phyloP scores from a whole-genome alignment of 2,888 invertebrate species.

The Didymodactylos carnosus region DNA sequence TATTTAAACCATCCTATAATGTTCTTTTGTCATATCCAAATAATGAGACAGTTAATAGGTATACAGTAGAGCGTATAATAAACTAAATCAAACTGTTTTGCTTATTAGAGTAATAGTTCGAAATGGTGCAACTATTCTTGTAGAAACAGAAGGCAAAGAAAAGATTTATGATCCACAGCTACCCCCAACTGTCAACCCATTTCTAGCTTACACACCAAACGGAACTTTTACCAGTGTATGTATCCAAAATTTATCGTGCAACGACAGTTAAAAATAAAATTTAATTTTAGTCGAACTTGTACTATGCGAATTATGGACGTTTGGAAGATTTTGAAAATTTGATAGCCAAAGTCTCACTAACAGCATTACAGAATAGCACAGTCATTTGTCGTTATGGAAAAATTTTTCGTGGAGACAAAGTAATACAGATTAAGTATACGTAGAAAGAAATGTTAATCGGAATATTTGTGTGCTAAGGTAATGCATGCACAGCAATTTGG shows the following conservation, averaged over 20 bases:
- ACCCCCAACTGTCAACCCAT: constrained; percentile 1
- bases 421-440: not conserved
- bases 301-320: constrained; percentile 11
- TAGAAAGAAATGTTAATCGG: not conserved
- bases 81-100: too few species aligned
- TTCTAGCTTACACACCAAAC: constrained; percentile 7
- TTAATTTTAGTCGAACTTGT: not conserved
- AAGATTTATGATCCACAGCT: not conserved
- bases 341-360: constrained; percentile 9
- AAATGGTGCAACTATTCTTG: not conserved
- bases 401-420: constrained; percentile 12
- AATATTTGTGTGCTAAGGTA: too few species aligned
- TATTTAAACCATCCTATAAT: not conserved
- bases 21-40: not conserved
- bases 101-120: not conserved
- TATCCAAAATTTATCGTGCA: not conserved
- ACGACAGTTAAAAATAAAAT: too few species aligned
- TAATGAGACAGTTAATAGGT: not conserved
- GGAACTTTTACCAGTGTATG: constrained; percentile 5
- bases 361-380: not conserved
- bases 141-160: not conserved
- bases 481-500: constrained; percentile 26
- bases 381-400: constrained; percentile 7
- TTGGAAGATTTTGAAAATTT: constrained; percentile 1
- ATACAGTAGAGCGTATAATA: too few species aligned